Evolutionary conservation across 2,797 vertebrate species (phyloP).

Genomic region (Falco columbarius): DNA sequence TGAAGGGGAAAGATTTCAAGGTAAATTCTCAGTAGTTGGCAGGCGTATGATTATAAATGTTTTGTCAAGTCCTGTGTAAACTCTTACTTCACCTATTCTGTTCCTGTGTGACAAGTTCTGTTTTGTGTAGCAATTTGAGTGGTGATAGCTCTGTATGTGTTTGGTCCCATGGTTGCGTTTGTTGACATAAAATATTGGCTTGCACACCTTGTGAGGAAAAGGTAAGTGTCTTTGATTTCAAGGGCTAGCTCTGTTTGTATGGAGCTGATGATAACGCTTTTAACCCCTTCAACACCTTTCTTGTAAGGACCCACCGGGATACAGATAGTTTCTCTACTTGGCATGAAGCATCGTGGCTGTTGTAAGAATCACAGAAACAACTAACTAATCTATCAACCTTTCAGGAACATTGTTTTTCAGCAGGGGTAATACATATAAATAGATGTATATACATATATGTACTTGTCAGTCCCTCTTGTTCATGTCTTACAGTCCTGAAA

Average conservation of each 20-base stretch:
- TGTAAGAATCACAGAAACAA: neutral
- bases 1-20: neutral
- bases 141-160: neutral
- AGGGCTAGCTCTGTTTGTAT: neutral
- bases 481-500: neutral
- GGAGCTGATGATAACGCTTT: neutral
- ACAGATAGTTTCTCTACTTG: neutral
- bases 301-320: neutral
- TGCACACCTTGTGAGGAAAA: neutral
- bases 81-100: neutral
- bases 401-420: neutral
- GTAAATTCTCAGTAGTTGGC: neutral
- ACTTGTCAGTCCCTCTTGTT: neutral
- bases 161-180: neutral
- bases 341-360: neutral
- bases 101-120: neutral
- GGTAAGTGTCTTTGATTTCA: constrained; percentile 4
- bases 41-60: neutral
- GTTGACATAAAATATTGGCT: constrained; percentile 5
- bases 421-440: neutral
- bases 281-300: neutral
- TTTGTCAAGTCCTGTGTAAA: neutral
- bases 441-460: neutral
- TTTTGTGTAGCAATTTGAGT: neutral
- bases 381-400: neutral